These are phyloP conservation scores for Antidorcas marsupialis DNA, from an alignment of 2,113 vertebrate genomes.

Conservation along the genomic window DNA sequence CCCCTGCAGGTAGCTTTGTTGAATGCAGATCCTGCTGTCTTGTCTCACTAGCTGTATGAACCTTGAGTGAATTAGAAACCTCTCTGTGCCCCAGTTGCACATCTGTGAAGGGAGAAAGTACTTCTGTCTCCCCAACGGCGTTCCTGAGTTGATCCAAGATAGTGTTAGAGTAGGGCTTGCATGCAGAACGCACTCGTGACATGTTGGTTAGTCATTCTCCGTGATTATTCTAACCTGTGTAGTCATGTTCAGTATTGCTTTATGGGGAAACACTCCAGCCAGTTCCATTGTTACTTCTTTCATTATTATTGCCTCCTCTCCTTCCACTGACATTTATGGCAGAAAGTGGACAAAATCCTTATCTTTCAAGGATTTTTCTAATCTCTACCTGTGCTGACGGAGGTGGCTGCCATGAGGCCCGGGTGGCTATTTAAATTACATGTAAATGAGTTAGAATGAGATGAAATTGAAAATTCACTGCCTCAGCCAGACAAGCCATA, in stretches of 20 bases:
- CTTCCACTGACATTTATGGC: accelerated
- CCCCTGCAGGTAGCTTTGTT: neutral
- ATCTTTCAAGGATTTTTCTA: neutral
- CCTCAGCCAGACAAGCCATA: neutral
- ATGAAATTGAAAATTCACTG: neutral
- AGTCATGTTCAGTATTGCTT: neutral
- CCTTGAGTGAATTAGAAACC: neutral
- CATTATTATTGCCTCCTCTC: neutral
- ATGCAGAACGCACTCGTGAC: neutral
- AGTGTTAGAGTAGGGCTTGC: neutral
- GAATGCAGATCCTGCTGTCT: neutral
- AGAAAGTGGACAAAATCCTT: neutral
- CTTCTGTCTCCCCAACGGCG: neutral
- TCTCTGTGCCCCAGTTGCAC: neutral
- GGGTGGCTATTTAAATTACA: neutral
- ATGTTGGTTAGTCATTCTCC: neutral
- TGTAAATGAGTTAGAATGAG: neutral
- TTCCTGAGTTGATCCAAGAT: neutral
- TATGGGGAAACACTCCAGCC: neutral
- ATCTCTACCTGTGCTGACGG: neutral
- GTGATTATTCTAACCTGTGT: accelerated
- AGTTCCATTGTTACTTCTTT: neutral
- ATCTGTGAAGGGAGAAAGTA: neutral
- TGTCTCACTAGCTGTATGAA: neutral
- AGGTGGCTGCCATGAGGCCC: neutral